These are phyloP conservation scores for Tyrophagus putrescentiae DNA, from an alignment of 1,140 invertebrate genomes.

Conservation along the genomic window DNA sequence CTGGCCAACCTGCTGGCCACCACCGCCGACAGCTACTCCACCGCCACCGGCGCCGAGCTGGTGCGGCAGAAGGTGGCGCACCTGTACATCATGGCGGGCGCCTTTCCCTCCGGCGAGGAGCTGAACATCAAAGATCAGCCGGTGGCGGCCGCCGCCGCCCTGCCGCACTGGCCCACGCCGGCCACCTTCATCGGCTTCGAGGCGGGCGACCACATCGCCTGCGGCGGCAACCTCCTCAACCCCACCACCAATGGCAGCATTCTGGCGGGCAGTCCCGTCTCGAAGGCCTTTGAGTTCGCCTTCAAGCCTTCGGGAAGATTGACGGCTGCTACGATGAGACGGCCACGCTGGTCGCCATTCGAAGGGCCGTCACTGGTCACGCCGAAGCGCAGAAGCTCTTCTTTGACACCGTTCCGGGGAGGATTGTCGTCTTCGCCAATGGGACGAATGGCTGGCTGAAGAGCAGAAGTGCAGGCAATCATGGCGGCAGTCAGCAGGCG, in stretches of 20 bases:
- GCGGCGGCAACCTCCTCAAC: neutral
- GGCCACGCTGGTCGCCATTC: neutral
- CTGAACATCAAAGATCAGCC: neutral
- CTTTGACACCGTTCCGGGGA: neutral
- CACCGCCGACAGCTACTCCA: conserved; percentile 14
- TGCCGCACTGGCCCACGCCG: neutral
- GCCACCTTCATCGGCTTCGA: conserved; percentile 4
- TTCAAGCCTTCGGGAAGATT: neutral
- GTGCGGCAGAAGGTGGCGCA: neutral
- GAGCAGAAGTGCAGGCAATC: too few relatives aligned
- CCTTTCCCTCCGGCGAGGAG: conserved; percentile 7
- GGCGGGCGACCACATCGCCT: neutral
- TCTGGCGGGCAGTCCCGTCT: neutral
- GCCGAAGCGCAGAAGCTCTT: neutral
- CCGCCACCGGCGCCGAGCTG: neutral
- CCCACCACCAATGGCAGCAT: too few relatives aligned
- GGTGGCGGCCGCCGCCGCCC: neutral
- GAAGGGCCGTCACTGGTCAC: too few relatives aligned
- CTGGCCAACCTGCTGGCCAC: conserved; percentile 14
- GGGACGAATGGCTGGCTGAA: neutral
- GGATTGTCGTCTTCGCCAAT: neutral
- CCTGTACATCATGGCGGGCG: conserved; percentile 8
- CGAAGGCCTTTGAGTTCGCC: neutral
- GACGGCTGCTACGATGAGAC: neutral
- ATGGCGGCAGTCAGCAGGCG: too few relatives aligned